These are phyloP conservation scores for Globia sparganii DNA, from an alignment of 2,888 invertebrate genomes.

Conservation along the genomic window DNA sequence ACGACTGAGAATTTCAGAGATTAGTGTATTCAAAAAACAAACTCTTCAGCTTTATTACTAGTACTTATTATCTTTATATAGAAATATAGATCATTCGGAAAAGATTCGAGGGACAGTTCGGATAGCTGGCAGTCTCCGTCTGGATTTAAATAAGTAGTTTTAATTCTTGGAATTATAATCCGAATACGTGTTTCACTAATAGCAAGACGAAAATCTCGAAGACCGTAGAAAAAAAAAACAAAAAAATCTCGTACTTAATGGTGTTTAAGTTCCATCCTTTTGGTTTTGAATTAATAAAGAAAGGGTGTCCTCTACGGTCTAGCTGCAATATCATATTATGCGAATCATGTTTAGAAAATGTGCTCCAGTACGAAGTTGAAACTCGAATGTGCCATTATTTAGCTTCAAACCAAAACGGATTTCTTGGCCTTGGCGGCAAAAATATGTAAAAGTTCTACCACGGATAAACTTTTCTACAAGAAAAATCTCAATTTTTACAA, in stretches of 20 bases:
- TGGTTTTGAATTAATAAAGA: slow-evolving; percentile 4
- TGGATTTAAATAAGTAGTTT: not conserved
- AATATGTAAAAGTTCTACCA: not conserved
- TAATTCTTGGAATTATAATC: not conserved
- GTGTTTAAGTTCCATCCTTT: not conserved
- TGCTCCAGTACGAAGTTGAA: not conserved
- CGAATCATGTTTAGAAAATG: not conserved
- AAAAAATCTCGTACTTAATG: no score
- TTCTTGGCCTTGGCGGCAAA: not conserved
- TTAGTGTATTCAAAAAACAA: no score
- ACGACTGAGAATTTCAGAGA: no score
- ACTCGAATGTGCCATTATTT: not conserved
- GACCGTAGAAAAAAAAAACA: no score
- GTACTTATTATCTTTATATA: no score
- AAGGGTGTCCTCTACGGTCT: no score
- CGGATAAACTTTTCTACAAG: not conserved
- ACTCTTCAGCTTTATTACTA: no score
- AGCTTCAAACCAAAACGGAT: not conserved
- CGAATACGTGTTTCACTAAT: not conserved
- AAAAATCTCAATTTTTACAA: not conserved
- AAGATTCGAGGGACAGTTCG: not conserved
- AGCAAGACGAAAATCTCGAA: not conserved
- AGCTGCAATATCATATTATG: not conserved
- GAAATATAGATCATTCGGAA: not conserved
- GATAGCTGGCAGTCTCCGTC: not conserved